Percentiles rank a stretch among this genome's conserved stretches.
These are phyloP conservation scores for Meleagris gallopavo DNA, from an alignment of 2,113 vertebrate species.

Conservation along the genomic window DNA sequence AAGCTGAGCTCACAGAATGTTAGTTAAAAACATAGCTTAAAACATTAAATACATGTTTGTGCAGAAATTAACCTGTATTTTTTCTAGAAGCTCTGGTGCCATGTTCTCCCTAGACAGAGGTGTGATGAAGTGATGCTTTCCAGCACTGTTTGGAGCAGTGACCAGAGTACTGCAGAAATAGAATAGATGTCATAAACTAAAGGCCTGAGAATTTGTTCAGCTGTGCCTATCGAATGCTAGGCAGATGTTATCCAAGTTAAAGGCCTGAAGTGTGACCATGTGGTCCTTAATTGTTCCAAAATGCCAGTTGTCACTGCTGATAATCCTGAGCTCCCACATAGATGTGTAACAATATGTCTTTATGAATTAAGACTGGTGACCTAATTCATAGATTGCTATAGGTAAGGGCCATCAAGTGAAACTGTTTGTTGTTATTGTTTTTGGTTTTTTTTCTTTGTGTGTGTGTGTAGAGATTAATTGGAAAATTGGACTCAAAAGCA, in stretches of 20 bases:
- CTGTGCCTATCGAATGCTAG: neutral
- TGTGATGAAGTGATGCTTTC: neutral
- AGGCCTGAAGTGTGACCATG: neutral
- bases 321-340: neutral
- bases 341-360: neutral
- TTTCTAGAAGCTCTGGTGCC: neutral
- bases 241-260: neutral
- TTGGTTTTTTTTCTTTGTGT: neutral
- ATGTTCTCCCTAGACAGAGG: neutral
- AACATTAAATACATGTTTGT: neutral
- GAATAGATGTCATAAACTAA: neutral
- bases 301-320: neutral
- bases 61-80: rapidly evolving
- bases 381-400: neutral
- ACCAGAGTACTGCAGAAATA: neutral
- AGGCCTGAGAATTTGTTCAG: neutral
- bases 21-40: neutral
- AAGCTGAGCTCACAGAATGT: neutral
- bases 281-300: neutral
- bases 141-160: neutral
- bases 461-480: neutral
- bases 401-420: neutral
- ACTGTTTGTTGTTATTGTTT: no score
- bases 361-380: neutral
- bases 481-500: neutral